Base-by-base conservation (phyloP, 2,797 vertebrate genomes). In the Hoplostethus atlanticus region DNA sequence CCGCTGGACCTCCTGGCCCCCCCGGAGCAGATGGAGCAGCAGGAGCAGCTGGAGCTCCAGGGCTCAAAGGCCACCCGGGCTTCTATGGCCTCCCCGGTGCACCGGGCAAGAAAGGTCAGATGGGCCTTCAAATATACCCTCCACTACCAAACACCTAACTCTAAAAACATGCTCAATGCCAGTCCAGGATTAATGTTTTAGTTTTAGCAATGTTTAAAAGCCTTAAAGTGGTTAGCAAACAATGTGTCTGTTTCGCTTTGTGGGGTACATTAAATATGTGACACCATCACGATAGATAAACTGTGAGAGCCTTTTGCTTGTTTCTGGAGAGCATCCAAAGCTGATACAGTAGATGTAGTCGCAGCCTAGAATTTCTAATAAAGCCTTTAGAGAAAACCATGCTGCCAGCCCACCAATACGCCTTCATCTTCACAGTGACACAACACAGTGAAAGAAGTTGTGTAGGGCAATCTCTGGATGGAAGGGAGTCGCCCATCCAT, bases 41-140 rank as follows among this genome's bases (percentile, higher is more conserved):
- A 5, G 95, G 95, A 64, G 54, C 69, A 57, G 76, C 69, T 0
- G 95, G 95, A 47, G 16, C 84, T 30, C 87, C 79, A 7, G 95
- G 95, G 12, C 38, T 67, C 44, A 94, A 94, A 87, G 95, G 95
- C 1, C 93, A 75, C 51, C 92, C 91, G 30, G 95, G 95, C 7
- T 95, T 84, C 81, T 94, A 89, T 73, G 95, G 95, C 56, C 87
- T 94, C 64, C 95, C 94, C 21, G 95, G 95, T 4, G 56, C 63
- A 65, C 92, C 91, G 36, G 95, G 95, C 34, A 88, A 87, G 15
- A 95, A 94, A 92, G 95, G 95, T 95, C 40, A 71, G 85, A 67
- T 1, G 34, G 6, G 9, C 10, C 25, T 73, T 38, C 0, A 25
- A 55, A 58, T 13, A 9, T 3, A 6, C 16, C 51, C 4, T 61